A percentile compares a stretch with the other conserved stretches of the same genome.
Evolutionary conservation across 2,113 vertebrate genomes (phyloP).

Genomic region (Callopanchax toddi): DNA sequence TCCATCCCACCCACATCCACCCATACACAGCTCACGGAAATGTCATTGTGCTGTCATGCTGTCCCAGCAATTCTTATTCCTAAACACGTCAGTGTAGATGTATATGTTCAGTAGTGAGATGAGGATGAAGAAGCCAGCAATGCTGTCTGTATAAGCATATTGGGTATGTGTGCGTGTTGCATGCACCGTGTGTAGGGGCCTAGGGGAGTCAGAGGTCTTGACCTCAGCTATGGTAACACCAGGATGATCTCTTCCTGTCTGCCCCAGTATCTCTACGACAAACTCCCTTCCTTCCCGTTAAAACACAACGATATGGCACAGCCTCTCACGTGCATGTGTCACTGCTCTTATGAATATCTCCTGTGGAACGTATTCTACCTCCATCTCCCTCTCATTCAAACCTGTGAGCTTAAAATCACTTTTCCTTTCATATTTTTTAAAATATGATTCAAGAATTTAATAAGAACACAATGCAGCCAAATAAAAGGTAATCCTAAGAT

Average conservation of each 20-base stretch:
- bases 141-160: background rate
- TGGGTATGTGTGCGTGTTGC: slow-evolving; percentile 8
- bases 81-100: slow-evolving; percentile 11
- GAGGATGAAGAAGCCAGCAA: slow-evolving; percentile 10
- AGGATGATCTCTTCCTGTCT: slow-evolving; percentile 78
- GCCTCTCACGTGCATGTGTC: slow-evolving; percentile 13
- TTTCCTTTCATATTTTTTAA: background rate
- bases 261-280: slow-evolving; percentile 62
- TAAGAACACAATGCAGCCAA: too few species aligned
- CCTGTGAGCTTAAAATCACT: background rate
- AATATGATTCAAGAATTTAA: background rate
- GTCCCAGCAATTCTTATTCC: background rate
- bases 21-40: slow-evolving; percentile 58
- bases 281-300: slow-evolving; percentile 72
- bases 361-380: background rate
- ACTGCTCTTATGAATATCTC: slow-evolving; percentile 16
- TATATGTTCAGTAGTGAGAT: background rate
- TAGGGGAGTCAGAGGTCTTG: slow-evolving; percentile 29
- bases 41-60: slow-evolving; percentile 53
- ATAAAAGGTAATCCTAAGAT: too few species aligned
- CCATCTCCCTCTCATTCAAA: background rate
- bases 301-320: slow-evolving; percentile 28
- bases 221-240: slow-evolving; percentile 53
- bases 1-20: slow-evolving; percentile 54
- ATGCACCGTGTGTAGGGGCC: slow-evolving; percentile 13